Evolutionary conservation across 2,113 vertebrate species (phyloP).

Genomic region (Romanogobio albipinnatus): DNA sequence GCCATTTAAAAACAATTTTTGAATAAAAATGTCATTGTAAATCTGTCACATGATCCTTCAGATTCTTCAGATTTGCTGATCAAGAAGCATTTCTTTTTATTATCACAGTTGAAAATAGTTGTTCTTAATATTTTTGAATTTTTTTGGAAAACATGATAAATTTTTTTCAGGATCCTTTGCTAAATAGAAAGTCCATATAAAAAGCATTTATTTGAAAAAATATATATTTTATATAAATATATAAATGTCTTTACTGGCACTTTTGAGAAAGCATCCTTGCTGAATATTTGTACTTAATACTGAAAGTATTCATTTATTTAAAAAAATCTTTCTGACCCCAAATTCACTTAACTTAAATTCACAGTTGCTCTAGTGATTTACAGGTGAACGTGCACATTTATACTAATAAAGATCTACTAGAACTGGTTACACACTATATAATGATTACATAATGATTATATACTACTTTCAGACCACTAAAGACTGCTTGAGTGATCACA

Average conservation of each 20-base stretch:
- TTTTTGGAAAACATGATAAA: not conserved
- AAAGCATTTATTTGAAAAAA: not conserved
- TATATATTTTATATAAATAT: no score
- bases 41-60: no score
- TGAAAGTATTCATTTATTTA: not conserved
- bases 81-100: no score
- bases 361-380: not conserved
- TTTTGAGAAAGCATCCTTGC: not conserved
- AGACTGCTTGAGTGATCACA: not conserved
- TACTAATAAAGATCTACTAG: conserved; percentile 5
- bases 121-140: not conserved
- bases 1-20: no score
- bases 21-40: no score
- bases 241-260: not conserved
- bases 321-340: not conserved
- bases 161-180: not conserved
- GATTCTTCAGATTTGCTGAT: no score
- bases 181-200: not conserved
- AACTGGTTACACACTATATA: not conserved
- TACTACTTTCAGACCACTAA: conserved; percentile 21
- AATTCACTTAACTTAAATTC: not conserved
- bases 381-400: not conserved
- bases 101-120: no score
- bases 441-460: not conserved
- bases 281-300: not conserved